These are phyloP conservation scores for Spinus pinus DNA, from an alignment of 2,797 vertebrate genomes.

Conservation along the genomic window DNA sequence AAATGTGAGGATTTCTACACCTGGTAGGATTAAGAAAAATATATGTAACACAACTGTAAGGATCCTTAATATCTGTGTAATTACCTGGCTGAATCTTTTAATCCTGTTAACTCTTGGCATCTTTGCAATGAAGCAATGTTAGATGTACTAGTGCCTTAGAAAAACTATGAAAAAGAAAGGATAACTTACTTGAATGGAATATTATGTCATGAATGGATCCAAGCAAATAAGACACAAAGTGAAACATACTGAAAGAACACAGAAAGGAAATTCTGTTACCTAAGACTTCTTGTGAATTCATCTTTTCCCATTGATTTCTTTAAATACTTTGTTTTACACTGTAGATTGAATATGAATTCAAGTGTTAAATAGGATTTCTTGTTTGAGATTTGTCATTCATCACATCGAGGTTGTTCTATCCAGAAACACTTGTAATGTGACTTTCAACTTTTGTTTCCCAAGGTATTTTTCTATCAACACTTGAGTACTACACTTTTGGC, in stretches of 20 bases:
- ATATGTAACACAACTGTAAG: neutral
- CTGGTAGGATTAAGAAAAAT: neutral
- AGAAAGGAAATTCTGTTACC: conserved; percentile 21
- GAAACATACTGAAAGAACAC: neutral
- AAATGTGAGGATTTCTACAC: neutral
- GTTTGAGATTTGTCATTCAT: neutral
- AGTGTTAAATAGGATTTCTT: neutral
- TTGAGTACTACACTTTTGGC: neutral
- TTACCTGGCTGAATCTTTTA: neutral
- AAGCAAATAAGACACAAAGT: neutral
- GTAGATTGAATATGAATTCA: neutral
- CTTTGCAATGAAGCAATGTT: neutral
- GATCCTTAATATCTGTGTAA: conserved; percentile 1
- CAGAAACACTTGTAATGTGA: neutral
- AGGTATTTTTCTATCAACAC: neutral
- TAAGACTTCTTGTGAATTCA: neutral
- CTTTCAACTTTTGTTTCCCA: neutral
- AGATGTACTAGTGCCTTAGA: neutral
- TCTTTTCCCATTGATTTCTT: neutral
- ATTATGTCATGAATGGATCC: neutral
- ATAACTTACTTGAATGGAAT: neutral
- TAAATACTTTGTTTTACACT: neutral
- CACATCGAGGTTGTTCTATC: neutral
- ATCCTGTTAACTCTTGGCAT: neutral
- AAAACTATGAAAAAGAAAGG: neutral